Evolutionary conservation across 92 coral and sea anemone genomes (phyloP), one percentile per base, ranked within the genome.

Genomic region (Bergia sp.): DNA sequence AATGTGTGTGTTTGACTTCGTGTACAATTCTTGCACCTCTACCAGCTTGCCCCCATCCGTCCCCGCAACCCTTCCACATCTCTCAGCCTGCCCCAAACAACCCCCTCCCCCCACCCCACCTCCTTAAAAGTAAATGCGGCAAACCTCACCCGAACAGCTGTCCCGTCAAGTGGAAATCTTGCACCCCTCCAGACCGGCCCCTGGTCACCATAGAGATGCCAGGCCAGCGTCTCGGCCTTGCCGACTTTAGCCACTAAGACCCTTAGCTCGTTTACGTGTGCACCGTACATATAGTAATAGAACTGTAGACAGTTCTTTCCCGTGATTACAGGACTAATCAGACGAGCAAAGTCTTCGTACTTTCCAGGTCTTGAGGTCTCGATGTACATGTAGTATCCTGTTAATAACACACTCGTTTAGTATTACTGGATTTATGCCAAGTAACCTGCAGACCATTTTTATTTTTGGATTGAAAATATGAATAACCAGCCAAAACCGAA

Each of bases 151-250:
- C 65, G 29, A 66, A 67, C 7, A 4, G 87, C 37, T 44, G 41
- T 13, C 1, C 39, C 38, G 40, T 43, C 23, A 13, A 83, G 49
- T 29, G 78, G 77, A 45, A 83, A 40, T 47, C 87, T 67, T 7
- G 87, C 87, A 6, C 87, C 87, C 8, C 12, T 83, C 87, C 87
- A 83, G 4, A 4, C 78, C 40, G 13, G 64, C 6, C 87, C 87
- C 65, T 67, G 87, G 73, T 83, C 44, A n/a, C 87, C 87, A 38
- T 83, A 50, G 0, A 83, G 87, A 83, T 83, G 87, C 87, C 87
- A 83, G 23, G 16, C 64, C 64, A 83, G 9, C n/a, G 42, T 69
- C 23, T 83, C 77, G 20, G 61, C 43, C 16, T 44, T n/a, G 29
- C 87, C 87, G 21, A 21, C 53, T 42, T 43, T 69, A 37, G 47